Conservation (phyloP, 2,888 invertebrate genomes). For the Andrena chrysosceles region DNA sequence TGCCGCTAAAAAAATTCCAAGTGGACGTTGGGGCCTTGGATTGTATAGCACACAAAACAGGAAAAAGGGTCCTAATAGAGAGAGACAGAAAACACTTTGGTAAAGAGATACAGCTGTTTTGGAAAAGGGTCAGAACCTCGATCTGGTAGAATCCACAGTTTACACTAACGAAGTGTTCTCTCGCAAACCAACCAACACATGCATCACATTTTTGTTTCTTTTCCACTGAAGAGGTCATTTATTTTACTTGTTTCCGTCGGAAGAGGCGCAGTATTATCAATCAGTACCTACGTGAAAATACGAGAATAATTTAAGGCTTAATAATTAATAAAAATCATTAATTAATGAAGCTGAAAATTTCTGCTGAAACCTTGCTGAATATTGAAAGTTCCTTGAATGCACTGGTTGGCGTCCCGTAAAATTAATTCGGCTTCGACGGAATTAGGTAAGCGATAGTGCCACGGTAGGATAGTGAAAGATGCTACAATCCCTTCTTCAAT, state of each 20-base stretch:
- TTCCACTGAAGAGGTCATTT: slow-evolving; percentile 6
- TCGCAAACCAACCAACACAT: slow-evolving; percentile 26
- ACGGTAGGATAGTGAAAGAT: slow-evolving; percentile 6
- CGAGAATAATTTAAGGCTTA: too few species aligned
- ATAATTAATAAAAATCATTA: too few species aligned
- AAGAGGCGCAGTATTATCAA: background rate
- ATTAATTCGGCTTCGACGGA: background rate
- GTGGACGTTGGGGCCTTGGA: too few species aligned
- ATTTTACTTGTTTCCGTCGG: background rate
- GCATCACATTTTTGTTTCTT: background rate
- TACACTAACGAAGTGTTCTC: slow-evolving; percentile 31
- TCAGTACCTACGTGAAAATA: too few species aligned
- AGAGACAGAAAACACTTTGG: slow-evolving; percentile 24
- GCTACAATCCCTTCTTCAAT: slow-evolving; percentile 24
- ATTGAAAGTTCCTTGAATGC: too few species aligned
- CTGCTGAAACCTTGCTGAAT: too few species aligned
- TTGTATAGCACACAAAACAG: too few species aligned
- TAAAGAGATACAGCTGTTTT: slow-evolving; percentile 55
- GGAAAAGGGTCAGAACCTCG: slow-evolving; percentile 24
- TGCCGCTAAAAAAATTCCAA: too few species aligned
- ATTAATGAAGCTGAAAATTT: too few species aligned
- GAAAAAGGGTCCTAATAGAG: slow-evolving; percentile 14
- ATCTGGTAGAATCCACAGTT: slow-evolving; percentile 30
- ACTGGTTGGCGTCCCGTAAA: background rate
- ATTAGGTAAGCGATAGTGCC: slow-evolving; percentile 20